phyloP scores from a whole-genome alignment of 2,113 vertebrate species.

The Xiphophorus maculatus region DNA sequence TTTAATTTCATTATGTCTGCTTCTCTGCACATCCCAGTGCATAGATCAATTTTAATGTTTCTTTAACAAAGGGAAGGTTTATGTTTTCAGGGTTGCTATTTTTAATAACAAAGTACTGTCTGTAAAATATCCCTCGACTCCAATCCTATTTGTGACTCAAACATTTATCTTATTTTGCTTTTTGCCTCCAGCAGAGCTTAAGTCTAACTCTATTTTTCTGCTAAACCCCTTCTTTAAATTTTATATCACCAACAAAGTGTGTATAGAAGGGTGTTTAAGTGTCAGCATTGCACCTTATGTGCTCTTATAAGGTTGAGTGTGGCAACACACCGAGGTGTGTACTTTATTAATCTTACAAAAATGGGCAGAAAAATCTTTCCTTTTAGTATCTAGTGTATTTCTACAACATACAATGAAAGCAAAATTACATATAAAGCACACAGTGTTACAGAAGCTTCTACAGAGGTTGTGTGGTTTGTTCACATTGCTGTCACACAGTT shows the following conservation, averaged over 20 bases:
- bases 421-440: background rate
- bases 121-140: constrained; percentile 47
- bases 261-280: too few relatives aligned
- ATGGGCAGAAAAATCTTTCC: background rate
- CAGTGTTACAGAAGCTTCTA: constrained; percentile 16
- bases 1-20: constrained; percentile 11
- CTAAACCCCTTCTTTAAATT: background rate
- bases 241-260: background rate
- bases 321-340: too few relatives aligned
- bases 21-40: constrained; percentile 8
- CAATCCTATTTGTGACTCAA: constrained; percentile 52
- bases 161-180: constrained; percentile 49
- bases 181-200: constrained; percentile 46
- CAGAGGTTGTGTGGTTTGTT: constrained; percentile 29
- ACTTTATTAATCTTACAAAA: too few relatives aligned
- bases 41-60: constrained; percentile 34
- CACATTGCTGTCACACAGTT: constrained; percentile 21
- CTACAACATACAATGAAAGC: background rate
- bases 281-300: too few relatives aligned
- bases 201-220: constrained; percentile 7
- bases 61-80: constrained; percentile 24
- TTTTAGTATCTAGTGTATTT: background rate
- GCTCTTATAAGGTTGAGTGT: too few relatives aligned
- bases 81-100: constrained; percentile 37
- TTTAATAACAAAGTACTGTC: constrained; percentile 22